phyloP scores from a whole-genome alignment of 2,888 invertebrate genomes.

The Synanthedon andrenaeformis region DNA sequence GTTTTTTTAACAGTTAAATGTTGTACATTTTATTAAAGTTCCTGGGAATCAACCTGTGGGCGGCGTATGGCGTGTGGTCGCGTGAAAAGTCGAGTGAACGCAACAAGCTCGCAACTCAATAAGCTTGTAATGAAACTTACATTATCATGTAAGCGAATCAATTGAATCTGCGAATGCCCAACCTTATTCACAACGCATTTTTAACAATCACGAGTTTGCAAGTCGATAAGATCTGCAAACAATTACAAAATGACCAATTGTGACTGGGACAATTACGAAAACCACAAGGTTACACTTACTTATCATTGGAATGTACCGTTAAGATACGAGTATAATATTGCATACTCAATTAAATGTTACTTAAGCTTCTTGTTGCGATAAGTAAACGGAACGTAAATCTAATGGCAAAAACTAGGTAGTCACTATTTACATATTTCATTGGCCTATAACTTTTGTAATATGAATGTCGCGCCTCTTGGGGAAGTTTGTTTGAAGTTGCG shows the following conservation, averaged over 20 bases:
- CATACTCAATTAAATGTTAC: not conserved
- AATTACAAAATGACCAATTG: not conserved
- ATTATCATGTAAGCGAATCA: too few relatives aligned
- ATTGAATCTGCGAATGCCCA: too few relatives aligned
- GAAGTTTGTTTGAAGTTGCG: constrained; percentile 4
- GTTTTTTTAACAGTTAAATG: too few relatives aligned
- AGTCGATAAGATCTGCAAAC: not conserved
- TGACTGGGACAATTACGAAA: not conserved
- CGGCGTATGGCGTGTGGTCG: too few relatives aligned
- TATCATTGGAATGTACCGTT: not conserved
- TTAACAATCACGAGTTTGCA: not conserved
- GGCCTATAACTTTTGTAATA: constrained; percentile 22
- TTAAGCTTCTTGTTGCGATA: constrained; percentile 1
- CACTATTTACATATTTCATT: constrained; percentile 22
- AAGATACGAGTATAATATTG: not conserved
- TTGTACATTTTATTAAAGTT: too few relatives aligned
- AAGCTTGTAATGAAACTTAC: too few relatives aligned
- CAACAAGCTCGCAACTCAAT: too few relatives aligned
- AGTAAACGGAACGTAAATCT: constrained; percentile 11
- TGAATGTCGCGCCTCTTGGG: constrained; percentile 8
- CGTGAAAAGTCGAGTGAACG: too few relatives aligned
- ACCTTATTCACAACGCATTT: too few relatives aligned
- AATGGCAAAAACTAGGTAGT: constrained; percentile 24
- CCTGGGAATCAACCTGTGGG: too few relatives aligned
- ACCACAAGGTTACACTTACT: not conserved